Evolutionary conservation across 2,797 vertebrate genomes (phyloP), one percentile per base, ranked within the genome.

Genomic region (Cetoscarus ocellatus): DNA sequence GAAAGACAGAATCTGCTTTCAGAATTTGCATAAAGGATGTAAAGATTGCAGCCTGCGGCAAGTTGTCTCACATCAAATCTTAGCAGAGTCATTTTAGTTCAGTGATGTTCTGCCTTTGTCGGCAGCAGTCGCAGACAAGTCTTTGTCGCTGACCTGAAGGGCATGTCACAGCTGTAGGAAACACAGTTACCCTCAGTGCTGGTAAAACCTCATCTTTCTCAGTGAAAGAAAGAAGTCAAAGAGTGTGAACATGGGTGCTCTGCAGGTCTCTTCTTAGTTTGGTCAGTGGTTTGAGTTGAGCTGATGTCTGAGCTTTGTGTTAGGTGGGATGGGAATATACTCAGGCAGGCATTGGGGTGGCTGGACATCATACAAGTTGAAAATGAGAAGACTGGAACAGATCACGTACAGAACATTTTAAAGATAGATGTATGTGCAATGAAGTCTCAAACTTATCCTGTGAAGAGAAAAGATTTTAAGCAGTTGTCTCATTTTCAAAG

Each of bases 151-250:
- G 59, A 52, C 61, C 74, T 9, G 1, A 17, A 87, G 58, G 74
- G 62, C 59, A 75, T 60, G 64, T 75, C 69, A 80, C 88, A 90
- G 88, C 86, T 88, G 80, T 83, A 87, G 81, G 84, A 73, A 90
- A 89, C 82, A 89, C 83, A 60, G 7, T 8, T 58, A 56, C 84
- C 80, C 61, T 85, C 58, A 4, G 79, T 76, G 77, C 91, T 83
- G 86, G 92, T 93, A 93, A 94, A 95, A 94, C 90, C 91, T 85
- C 67, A 91, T 94, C 86, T 92, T 91, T 93, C 87, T 89, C 73
- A 80, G 83, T 79, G 71, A 91, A 84, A 91, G 89, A 93, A 92
- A 88, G 91, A 91, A 88, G 73, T 90, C 88, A 86, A 74, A 73
- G 68, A 60, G 58, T n/a, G 73, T 78, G 75, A 59, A 86, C 74